Evolutionary conservation across 2,888 invertebrate genomes (phyloP).

Genomic region (Ligdia adustata): DNA sequence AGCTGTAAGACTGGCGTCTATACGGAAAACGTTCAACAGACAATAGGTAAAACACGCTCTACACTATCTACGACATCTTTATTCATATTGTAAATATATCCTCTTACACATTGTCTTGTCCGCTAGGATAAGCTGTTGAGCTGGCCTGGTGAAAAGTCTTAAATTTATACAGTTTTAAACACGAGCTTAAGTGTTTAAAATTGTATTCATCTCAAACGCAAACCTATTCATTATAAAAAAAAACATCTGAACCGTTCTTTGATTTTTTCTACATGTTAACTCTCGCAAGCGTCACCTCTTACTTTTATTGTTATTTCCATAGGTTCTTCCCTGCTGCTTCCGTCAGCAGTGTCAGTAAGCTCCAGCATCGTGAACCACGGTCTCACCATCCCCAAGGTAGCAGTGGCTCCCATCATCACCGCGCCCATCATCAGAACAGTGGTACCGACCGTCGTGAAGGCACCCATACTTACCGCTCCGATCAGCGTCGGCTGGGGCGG

Average conservation of each 20-base stretch:
- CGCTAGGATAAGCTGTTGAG: too few species aligned
- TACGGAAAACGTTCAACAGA: conserved; percentile 29
- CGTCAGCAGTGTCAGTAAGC: conserved; percentile 50
- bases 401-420: conserved; percentile 39
- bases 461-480: conserved; percentile 42
- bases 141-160: too few species aligned
- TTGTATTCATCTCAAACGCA: too few species aligned
- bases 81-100: too few species aligned
- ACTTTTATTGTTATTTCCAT: neutral
- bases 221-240: too few species aligned
- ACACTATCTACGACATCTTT: too few species aligned
- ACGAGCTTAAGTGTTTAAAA: too few species aligned
- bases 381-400: conserved; percentile 46
- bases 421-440: conserved; percentile 45
- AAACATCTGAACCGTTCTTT: too few species aligned
- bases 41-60: conserved; percentile 22
- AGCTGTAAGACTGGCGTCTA: conserved; percentile 20
- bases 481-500: conserved; percentile 29
- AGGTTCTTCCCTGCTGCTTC: conserved; percentile 36
- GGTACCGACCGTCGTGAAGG: conserved; percentile 34
- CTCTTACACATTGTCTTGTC: too few species aligned
- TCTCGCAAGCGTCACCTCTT: neutral
- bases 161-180: too few species aligned
- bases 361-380: conserved; percentile 65
- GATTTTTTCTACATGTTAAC: too few species aligned